These are phyloP conservation scores for Melieria omissa DNA, from an alignment of 2,888 invertebrate genomes.

Conservation along the genomic window DNA sequence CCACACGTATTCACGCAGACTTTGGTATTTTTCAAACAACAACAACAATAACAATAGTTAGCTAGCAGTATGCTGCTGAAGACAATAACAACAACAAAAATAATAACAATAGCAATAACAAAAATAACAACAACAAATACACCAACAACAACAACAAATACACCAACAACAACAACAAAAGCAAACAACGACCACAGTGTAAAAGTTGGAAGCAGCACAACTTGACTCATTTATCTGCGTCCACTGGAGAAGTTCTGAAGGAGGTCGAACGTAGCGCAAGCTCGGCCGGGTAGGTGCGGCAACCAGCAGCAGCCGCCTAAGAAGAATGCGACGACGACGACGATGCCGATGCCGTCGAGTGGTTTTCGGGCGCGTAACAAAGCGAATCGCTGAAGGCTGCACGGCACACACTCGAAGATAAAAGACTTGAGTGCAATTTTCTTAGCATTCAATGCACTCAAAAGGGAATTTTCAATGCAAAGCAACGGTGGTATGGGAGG, in stretches of 20 bases:
- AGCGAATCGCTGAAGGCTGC: slow-evolving; percentile 18
- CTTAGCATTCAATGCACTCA: slow-evolving; percentile 11
- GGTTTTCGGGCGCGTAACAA: not conserved
- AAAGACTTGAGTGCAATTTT: slow-evolving; percentile 27
- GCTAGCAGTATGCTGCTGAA: slow-evolving; percentile 7
- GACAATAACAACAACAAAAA: slow-evolving; percentile 10
- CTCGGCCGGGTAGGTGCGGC: no score
- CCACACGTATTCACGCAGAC: no score
- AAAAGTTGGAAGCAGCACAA: slow-evolving; percentile 21
- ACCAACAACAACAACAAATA: slow-evolving; percentile 6
- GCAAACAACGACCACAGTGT: not conserved
- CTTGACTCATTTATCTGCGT: slow-evolving; percentile 32
- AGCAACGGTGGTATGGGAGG: not conserved
- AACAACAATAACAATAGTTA: slow-evolving; percentile 16
- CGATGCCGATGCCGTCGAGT: no score
- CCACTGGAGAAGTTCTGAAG: slow-evolving; percentile 19
- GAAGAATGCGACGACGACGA: no score
- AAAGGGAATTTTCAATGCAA: slow-evolving; percentile 15
- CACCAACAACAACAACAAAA: not conserved
- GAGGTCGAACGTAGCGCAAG: not conserved
- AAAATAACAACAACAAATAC: slow-evolving; percentile 12
- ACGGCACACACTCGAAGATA: slow-evolving; percentile 6
- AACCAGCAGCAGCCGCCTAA: no score
- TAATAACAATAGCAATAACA: slow-evolving; percentile 10
- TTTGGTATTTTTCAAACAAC: not conserved